A percentile compares a stretch with the other conserved stretches of the same genome.
Conservation (phyloP, 2,888 invertebrate genomes). For the Nycteola revayana region DNA sequence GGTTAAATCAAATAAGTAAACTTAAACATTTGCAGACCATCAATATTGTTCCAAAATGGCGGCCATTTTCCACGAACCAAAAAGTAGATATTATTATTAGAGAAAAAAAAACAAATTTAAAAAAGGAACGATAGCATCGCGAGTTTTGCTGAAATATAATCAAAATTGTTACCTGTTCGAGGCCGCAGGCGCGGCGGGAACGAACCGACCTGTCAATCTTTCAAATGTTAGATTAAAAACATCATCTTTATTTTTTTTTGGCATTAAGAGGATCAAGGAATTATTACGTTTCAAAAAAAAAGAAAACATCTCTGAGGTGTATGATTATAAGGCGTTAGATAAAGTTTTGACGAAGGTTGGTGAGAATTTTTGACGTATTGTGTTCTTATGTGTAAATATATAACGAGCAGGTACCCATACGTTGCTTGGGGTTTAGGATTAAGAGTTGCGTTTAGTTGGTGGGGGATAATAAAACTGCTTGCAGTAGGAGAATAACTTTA, state of each 20-base stretch:
- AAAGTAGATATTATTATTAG: slow-evolving; percentile 8
- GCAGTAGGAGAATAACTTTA: no score
- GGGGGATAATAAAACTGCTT: no score
- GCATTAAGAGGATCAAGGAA: slow-evolving; percentile 76
- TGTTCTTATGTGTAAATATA: slow-evolving; percentile 29
- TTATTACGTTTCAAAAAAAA: slow-evolving; percentile 57
- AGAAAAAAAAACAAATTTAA: slow-evolving; percentile 8
- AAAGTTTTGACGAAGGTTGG: slow-evolving; percentile 79
- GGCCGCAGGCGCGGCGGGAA: slow-evolving; percentile 54
- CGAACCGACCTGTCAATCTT: slow-evolving; percentile 79
- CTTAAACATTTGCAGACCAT: no score
- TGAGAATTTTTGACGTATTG: slow-evolving; percentile 49
- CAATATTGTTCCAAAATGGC: slow-evolving; percentile 2
- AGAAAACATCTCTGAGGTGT: slow-evolving; percentile 40
- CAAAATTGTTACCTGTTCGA: slow-evolving; percentile 75
- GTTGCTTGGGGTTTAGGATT: slow-evolving; percentile 14
- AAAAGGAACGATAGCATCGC: slow-evolving; percentile 50
- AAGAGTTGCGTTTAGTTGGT: slow-evolving; percentile 4
- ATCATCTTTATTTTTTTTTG: slow-evolving; percentile 72
- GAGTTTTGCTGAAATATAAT: slow-evolving; percentile 77
- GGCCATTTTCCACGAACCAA: slow-evolving; percentile 9
- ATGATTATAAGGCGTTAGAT: slow-evolving; percentile 77
- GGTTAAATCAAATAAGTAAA: no score
- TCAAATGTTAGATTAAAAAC: slow-evolving; percentile 80
- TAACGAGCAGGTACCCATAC: slow-evolving; percentile 25